phyloP scores from a whole-genome alignment of 1,140 invertebrate species.

The Nomia melanderi region DNA sequence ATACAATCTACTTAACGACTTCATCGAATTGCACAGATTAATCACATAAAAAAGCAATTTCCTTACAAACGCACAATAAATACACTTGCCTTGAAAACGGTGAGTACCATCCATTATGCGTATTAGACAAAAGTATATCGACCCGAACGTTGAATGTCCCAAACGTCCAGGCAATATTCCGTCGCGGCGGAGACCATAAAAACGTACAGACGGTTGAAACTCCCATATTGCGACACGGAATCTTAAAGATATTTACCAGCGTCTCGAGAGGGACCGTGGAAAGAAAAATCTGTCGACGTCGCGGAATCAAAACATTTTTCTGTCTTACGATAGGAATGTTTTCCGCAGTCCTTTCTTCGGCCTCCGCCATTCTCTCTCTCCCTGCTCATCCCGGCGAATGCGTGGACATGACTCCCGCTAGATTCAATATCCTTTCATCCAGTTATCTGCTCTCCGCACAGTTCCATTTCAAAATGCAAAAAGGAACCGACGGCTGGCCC shows the following conservation, averaged over 20 bases:
- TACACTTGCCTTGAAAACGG: too few species aligned
- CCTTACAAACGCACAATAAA: background rate
- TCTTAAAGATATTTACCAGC: constrained; percentile 29
- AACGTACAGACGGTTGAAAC: background rate
- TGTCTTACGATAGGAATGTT: background rate
- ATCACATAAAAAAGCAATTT: too few species aligned
- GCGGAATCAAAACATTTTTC: constrained; percentile 33
- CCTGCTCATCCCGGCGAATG: constrained; percentile 4
- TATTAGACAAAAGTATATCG: background rate
- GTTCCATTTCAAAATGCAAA: constrained; percentile 17
- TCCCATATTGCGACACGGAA: constrained; percentile 8
- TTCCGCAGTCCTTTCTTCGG: background rate
- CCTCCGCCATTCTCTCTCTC: background rate
- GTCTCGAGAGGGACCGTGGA: background rate
- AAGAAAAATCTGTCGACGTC: constrained; percentile 34
- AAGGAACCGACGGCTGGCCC: background rate
- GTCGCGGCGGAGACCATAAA: background rate
- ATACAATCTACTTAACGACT: too few species aligned
- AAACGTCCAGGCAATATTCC: constrained; percentile 7
- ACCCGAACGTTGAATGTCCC: background rate
- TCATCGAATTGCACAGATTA: too few species aligned
- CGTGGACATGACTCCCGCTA: constrained; percentile 29
- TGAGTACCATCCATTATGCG: background rate
- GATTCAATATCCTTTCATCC: constrained; percentile 42
- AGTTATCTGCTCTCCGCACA: constrained; percentile 26